Percentiles rank a stretch among this genome's conserved stretches.
Conservation (phyloP, 2,888 invertebrate genomes). For the Chaitophorus viminalis region DNA sequence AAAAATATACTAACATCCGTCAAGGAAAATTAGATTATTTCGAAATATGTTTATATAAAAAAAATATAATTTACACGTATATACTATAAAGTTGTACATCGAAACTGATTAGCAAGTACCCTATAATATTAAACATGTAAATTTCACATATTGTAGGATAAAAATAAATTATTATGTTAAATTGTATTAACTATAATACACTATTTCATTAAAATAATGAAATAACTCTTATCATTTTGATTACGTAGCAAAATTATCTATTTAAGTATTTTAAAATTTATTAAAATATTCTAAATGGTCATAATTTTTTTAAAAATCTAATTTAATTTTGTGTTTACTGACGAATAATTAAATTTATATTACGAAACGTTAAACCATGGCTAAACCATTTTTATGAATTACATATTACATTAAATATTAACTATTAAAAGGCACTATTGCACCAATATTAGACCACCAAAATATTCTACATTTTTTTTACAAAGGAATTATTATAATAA, state of each 20-base stretch:
- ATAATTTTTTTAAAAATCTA: background rate
- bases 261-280: background rate
- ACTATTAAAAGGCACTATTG: background rate
- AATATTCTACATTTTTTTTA: background rate
- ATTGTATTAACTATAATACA: background rate
- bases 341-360: background rate
- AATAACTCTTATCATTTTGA: background rate
- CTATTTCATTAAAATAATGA: background rate
- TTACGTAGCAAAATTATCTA: background rate
- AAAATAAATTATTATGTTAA: too few species aligned
- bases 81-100: too few species aligned
- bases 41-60: too few species aligned
- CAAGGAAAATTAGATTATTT: too few species aligned
- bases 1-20: too few species aligned
- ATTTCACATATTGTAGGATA: too few species aligned
- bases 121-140: too few species aligned
- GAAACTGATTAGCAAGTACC: too few species aligned
- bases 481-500: background rate
- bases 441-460: conserved; percentile 20
- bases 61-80: too few species aligned
- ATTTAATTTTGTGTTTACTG: background rate
- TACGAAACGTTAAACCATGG: background rate
- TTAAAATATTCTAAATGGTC: background rate
- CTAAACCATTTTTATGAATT: background rate
- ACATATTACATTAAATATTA: background rate